A percentile compares a stretch with the other conserved stretches of the same genome.
Conservation (phyloP, 2,113 vertebrate genomes). For the Ailurus styani region DNA sequence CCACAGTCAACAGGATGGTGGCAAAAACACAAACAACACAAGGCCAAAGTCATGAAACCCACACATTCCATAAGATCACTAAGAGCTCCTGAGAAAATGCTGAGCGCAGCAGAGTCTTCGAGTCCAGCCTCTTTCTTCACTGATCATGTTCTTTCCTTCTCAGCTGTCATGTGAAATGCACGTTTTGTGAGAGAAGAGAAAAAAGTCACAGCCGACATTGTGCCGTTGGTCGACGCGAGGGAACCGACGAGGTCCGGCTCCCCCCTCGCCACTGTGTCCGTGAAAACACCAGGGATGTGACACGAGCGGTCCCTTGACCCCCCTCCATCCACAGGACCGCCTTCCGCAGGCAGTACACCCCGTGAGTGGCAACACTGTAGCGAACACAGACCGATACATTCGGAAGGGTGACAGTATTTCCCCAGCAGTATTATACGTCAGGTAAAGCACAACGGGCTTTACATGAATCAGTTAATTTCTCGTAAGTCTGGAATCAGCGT, state of each 20-base stretch:
- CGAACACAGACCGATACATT: accelerated
- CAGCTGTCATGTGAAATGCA: neutral
- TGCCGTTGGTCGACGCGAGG: neutral
- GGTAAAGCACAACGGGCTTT: accelerated
- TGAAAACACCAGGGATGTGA: neutral
- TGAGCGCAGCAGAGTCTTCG: neutral
- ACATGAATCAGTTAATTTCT: accelerated
- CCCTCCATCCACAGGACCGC: too few relatives aligned
- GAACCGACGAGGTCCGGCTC: neutral
- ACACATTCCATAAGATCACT: neutral
- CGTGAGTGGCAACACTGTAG: accelerated
- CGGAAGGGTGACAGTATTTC: accelerated
- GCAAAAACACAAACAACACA: neutral
- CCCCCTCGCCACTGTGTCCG: neutral
- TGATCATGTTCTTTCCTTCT: neutral
- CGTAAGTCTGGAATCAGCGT: neutral
- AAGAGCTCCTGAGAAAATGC: constrained; percentile 7
- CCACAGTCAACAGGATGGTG: neutral
- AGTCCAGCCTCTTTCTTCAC: neutral
- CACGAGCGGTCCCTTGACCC: neutral
- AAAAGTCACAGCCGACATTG: neutral
- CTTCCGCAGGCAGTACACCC: too few relatives aligned
- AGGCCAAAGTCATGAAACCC: neutral
- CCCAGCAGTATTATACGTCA: accelerated
- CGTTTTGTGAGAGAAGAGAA: neutral